Base-by-base conservation (phyloP, 92 coral and sea anemone species). In the Porites rus region DNA sequence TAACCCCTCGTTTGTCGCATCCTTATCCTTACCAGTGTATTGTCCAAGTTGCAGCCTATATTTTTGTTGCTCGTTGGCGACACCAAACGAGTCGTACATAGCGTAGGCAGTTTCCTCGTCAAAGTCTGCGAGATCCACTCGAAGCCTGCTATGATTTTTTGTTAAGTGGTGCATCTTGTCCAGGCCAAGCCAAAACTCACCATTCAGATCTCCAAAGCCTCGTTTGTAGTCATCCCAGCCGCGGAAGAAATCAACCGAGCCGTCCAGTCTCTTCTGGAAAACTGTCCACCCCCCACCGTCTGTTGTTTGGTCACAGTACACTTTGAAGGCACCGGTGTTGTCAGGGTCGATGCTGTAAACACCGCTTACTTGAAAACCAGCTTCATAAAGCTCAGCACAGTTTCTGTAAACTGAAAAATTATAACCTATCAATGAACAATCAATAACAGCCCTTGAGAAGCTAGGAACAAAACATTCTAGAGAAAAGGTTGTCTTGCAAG, bases 241-340 rank as follows among this genome's bases (percentile, higher is more conserved):
- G 46, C 63, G 66, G 66, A 53, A 75, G 66, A 75, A 75, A 75
- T 58, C 79, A 12, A 75, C 66, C 50, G 79, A 75, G 66, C 79
- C 66, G 16, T 75, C 65, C 51, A 75, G 66, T 56, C 66, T 88
- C 52, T 79, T 89, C 69, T 94, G 98, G 31, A 94, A 86, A 58
- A 94, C 85, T n/a, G 91, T 88, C 98, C 98, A 94, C 25, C 98
- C 95, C 61, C 98, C 95, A 4, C 92, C 88, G 54, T 70, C 86
- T 7, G 93, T 91, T 8, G 43, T 76, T 85, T 90, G 93, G 81
- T 94, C 95, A 71, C 97, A 94, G 24, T 69, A 86, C 10, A 92
- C 97, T 12, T 79, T 54, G 75, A 94, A 88, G 18, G 70, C 25
- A 1, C 90, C 93, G 52, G 56, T 50, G 10, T 77, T 92, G 51